A percentile compares a stretch with the other conserved stretches of the same genome.
Conservation (phyloP, 1,140 invertebrate genomes). For the Archivesica marissinica region DNA sequence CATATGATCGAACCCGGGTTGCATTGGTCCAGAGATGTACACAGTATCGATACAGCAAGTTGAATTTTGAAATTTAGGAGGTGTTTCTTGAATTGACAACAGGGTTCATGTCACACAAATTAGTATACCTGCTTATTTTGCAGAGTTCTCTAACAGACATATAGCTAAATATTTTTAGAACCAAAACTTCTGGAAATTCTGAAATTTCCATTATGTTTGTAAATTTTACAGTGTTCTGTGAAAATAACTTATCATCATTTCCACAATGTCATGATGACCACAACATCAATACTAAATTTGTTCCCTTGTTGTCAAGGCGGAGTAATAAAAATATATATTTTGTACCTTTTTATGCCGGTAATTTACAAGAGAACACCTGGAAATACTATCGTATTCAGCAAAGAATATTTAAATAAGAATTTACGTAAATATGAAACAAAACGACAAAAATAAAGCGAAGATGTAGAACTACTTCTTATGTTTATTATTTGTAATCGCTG, state of each 20-base stretch:
- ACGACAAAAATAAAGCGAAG: neutral
- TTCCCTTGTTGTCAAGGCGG: slow-evolving; percentile 13
- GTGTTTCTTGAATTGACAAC: no score
- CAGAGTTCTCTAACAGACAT: slow-evolving; percentile 37
- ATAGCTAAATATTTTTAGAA: slow-evolving; percentile 35
- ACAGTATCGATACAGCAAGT: no score
- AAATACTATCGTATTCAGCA: no score
- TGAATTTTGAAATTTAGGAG: no score
- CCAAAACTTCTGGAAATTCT: slow-evolving; percentile 2
- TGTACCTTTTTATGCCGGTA: no score
- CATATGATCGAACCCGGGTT: no score
- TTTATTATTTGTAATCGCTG: neutral
- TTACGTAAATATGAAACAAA: neutral
- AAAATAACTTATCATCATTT: neutral
- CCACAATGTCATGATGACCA: neutral
- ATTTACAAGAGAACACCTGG: no score
- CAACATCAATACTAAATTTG: neutral
- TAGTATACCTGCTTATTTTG: slow-evolving; percentile 43
- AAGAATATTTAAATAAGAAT: neutral
- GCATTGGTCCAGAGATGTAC: no score
- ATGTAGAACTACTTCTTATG: slow-evolving; percentile 5
- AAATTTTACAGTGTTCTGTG: neutral
- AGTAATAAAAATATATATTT: no score
- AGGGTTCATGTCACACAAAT: no score
- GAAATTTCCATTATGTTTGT: neutral